Conservation (phyloP, 2,888 invertebrate species). For the Volucella bombylans region DNA sequence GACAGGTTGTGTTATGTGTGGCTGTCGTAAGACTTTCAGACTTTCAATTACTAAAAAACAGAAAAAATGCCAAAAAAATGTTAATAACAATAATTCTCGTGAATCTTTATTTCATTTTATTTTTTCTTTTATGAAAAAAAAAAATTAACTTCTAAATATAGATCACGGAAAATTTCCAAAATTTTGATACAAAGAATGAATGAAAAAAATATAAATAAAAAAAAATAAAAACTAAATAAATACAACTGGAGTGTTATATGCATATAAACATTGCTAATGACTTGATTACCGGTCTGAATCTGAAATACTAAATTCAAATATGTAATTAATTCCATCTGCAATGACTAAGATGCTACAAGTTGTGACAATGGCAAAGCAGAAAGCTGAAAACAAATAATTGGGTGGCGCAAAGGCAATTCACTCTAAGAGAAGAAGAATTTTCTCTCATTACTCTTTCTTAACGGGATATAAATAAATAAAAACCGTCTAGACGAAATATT, state of each 20-base stretch:
- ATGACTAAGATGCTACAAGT: not conserved
- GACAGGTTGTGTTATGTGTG: slow-evolving; percentile 28
- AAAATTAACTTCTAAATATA: slow-evolving; percentile 24
- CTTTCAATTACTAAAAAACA: slow-evolving; percentile 18
- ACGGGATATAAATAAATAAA: slow-evolving; percentile 15
- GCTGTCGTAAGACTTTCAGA: not conserved
- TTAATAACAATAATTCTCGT: slow-evolving; percentile 7
- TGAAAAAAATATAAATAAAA: not conserved
- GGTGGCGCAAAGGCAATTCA: not conserved
- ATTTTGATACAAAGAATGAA: slow-evolving; percentile 37
- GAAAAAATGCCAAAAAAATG: slow-evolving; percentile 16
- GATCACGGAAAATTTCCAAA: slow-evolving; percentile 52
- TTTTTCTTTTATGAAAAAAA: no score
- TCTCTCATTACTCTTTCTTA: no score
- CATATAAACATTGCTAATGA: slow-evolving; percentile 47
- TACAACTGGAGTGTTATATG: not conserved
- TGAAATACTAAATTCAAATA: not conserved
- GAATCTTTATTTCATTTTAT: not conserved
- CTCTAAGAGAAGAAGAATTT: not conserved
- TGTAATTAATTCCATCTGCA: not conserved
- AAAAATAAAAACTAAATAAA: slow-evolving; percentile 11
- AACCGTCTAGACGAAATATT: slow-evolving; percentile 68
- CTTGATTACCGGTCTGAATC: slow-evolving; percentile 34
- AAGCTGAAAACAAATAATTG: no score
- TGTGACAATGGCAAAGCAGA: not conserved